Conservation (phyloP, 2,113 vertebrate genomes). For the Corythornis vintsioides region DNA sequence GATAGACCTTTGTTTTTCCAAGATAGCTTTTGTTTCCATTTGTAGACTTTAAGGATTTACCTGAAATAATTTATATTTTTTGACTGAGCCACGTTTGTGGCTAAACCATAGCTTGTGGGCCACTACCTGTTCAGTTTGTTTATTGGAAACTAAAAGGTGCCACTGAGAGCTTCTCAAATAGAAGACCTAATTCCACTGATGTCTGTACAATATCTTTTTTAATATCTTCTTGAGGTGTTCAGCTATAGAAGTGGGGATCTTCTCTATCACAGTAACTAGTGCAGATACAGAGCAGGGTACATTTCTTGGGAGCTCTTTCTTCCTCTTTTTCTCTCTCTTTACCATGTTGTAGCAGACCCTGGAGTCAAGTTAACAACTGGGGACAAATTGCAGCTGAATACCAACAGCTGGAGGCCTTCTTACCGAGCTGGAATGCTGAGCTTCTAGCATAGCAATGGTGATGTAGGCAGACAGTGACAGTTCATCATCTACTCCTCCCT, state of each 20-base stretch:
- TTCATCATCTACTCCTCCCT: conserved; percentile 60
- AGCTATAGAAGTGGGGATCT: background rate
- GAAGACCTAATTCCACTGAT: background rate
- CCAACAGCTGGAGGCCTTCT: background rate
- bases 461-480: conserved; percentile 57
- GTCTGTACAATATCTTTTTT: background rate
- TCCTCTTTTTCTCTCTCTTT: background rate
- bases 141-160: background rate
- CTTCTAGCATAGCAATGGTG: conserved; percentile 64
- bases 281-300: background rate
- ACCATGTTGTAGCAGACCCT: background rate
- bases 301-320: background rate
- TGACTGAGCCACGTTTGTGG: background rate
- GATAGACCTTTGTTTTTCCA: background rate
- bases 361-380: background rate
- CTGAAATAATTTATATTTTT: background rate
- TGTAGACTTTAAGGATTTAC: background rate
- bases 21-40: background rate
- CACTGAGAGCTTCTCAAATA: background rate
- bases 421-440: conserved; percentile 47
- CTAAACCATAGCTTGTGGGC: background rate
- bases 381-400: background rate
- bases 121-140: background rate
- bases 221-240: background rate
- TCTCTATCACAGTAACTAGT: background rate